Conservation (phyloP, 53 echinoderm and acorn worm genomes). For the Crossaster papposus region DNA sequence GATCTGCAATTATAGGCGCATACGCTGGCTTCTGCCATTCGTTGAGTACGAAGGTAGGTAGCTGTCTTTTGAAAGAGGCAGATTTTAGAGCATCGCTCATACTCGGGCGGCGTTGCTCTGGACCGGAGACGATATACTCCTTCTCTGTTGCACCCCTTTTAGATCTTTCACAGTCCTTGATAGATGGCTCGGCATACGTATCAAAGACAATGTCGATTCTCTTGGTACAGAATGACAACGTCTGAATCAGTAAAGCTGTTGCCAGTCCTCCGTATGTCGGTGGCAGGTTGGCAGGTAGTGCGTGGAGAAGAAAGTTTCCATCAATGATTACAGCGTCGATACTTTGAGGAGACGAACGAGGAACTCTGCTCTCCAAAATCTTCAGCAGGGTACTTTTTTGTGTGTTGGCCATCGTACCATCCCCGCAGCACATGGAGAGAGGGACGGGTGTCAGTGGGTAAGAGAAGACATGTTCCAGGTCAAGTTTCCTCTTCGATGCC, state of each 20-base stretch:
- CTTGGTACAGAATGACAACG: neutral
- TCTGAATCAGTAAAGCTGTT: neutral
- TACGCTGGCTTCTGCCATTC: slow-evolving; percentile 31
- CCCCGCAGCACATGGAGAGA: slow-evolving; percentile 26
- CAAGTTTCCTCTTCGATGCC: slow-evolving; percentile 27
- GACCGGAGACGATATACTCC: neutral
- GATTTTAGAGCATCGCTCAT: neutral
- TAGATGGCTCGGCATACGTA: neutral
- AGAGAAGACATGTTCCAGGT: slow-evolving; percentile 42
- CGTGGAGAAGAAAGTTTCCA: slow-evolving; percentile 70
- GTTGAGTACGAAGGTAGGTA: slow-evolving; percentile 12
- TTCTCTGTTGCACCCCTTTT: neutral
- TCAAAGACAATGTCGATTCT: neutral
- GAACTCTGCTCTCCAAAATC: neutral
- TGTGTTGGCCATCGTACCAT: slow-evolving; percentile 54
- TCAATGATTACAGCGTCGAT: too few species aligned
- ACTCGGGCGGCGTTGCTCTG: slow-evolving; percentile 4
- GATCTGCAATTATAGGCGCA: neutral
- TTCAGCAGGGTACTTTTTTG: slow-evolving; percentile 4
- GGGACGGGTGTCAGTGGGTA: slow-evolving; percentile 52
- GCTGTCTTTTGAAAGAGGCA: slow-evolving; percentile 25
- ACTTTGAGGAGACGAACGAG: too few species aligned
- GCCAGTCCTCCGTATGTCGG: slow-evolving; percentile 51
- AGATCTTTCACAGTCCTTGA: slow-evolving; percentile 15
- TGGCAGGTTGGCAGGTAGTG: slow-evolving; percentile 23